These are phyloP conservation scores for Nineta flava DNA, from an alignment of 2,888 invertebrate species.

Conservation along the genomic window DNA sequence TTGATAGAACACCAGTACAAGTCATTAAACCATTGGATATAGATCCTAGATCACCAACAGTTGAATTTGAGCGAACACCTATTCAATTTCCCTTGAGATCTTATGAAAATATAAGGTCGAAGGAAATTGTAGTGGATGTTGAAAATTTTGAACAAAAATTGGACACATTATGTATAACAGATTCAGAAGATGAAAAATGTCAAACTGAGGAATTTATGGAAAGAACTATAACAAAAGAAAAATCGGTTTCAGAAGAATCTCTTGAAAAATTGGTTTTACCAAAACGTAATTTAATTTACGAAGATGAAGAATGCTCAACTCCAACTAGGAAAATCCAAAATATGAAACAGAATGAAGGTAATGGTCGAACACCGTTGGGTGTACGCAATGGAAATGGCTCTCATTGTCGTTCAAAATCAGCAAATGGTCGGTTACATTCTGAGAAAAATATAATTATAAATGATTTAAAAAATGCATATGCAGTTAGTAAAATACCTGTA, in stretches of 20 bases:
- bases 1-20: constrained; percentile 32
- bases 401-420: constrained; percentile 13
- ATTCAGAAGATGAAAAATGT: neutral
- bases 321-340: constrained; percentile 25
- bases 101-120: constrained; percentile 8
- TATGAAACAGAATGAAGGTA: constrained; percentile 17
- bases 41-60: constrained; percentile 40
- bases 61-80: constrained; percentile 42
- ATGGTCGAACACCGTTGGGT: constrained; percentile 23
- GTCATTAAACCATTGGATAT: constrained; percentile 10
- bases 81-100: constrained; percentile 21
- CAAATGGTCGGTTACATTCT: constrained; percentile 19
- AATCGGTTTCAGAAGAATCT: neutral
- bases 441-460: neutral
- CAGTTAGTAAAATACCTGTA: constrained; percentile 23
- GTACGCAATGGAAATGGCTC: constrained; percentile 18
- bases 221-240: neutral
- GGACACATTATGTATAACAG: neutral
- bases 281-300: constrained; percentile 32
- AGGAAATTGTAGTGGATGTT: neutral
- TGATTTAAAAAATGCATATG: constrained; percentile 9
- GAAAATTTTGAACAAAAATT: neutral
- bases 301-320: constrained; percentile 29
- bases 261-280: neutral
- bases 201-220: neutral